phyloP scores from a whole-genome alignment of 2,113 vertebrate species.

The Ictalurus furcatus region DNA sequence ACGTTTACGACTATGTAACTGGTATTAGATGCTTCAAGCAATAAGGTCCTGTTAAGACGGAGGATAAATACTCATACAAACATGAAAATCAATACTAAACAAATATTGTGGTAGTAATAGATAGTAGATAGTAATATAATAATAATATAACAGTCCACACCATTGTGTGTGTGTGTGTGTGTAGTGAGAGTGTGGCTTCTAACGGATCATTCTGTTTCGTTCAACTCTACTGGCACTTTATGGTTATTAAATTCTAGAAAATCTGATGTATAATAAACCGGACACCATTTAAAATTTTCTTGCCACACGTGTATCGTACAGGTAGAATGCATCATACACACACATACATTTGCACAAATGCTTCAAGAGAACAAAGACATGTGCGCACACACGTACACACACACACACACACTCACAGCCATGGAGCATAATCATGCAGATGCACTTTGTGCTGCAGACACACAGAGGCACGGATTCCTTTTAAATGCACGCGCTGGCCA shows the following conservation, averaged over 20 bases:
- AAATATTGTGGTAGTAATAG: neutral
- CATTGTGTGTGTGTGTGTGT: neutral
- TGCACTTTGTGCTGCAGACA: slow-evolving; percentile 33
- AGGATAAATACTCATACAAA: neutral
- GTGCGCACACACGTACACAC: neutral
- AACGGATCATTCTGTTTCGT: neutral
- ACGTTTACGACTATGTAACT: neutral
- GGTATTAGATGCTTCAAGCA: neutral
- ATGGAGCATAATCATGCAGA: slow-evolving; percentile 35
- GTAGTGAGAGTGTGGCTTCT: neutral
- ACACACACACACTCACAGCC: neutral
- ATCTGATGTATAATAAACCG: neutral
- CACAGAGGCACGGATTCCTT: slow-evolving; percentile 36
- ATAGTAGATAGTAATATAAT: neutral
- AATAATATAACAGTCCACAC: neutral
- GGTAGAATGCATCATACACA: neutral
- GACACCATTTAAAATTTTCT: neutral
- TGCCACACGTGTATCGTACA: neutral
- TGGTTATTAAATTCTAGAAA: neutral
- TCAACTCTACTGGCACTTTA: neutral
- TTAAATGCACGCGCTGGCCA: slow-evolving; percentile 40
- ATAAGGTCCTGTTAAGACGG: neutral
- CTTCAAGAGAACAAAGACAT: slow-evolving; percentile 5
- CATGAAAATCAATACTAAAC: neutral
- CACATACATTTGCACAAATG: neutral